Percentiles rank a stretch among this genome's conserved stretches.
Evolutionary conservation across 2,888 invertebrate genomes (phyloP).

Genomic region (Willowsia nigromaculata): DNA sequence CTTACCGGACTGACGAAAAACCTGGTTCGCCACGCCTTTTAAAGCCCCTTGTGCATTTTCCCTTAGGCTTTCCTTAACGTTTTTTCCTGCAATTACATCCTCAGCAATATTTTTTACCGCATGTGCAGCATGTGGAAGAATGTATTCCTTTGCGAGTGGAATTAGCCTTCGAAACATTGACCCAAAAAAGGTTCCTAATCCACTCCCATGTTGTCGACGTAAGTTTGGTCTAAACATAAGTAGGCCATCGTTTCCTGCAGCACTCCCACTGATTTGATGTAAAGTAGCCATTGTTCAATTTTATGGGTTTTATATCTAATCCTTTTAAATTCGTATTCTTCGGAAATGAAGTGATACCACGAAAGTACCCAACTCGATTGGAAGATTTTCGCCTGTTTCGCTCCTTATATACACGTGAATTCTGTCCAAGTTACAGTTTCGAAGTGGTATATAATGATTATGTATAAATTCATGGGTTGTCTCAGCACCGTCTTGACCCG

Average conservation of each 20-base stretch:
- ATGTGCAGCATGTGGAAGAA: not conserved
- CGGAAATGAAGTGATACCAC: conserved; percentile 51
- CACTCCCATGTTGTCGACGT: conserved; percentile 31
- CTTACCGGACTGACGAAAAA: not conserved
- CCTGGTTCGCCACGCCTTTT: not conserved
- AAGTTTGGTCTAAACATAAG: not conserved
- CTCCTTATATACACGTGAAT: conserved; percentile 48
- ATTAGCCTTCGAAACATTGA: not conserved
- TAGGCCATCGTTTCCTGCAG: not conserved
- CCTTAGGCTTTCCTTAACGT: conserved; percentile 21
- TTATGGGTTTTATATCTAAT: not conserved
- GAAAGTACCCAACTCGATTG: conserved; percentile 35
- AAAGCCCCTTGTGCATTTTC: not conserved
- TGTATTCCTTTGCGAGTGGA: not conserved
- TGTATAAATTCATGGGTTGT: conserved; percentile 23
- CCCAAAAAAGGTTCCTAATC: conserved; percentile 35
- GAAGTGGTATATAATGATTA: conserved; percentile 13
- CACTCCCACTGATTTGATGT: not conserved
- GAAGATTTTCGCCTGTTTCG: conserved; percentile 22
- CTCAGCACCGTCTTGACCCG: not conserved
- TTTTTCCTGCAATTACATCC: not conserved
- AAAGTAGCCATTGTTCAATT: not conserved
- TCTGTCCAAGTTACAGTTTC: not conserved
- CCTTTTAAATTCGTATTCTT: not conserved
- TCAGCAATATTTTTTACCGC: not conserved